Evolutionary conservation across 1,140 invertebrate genomes (phyloP).

Genomic region (Matsumurasca onukii): DNA sequence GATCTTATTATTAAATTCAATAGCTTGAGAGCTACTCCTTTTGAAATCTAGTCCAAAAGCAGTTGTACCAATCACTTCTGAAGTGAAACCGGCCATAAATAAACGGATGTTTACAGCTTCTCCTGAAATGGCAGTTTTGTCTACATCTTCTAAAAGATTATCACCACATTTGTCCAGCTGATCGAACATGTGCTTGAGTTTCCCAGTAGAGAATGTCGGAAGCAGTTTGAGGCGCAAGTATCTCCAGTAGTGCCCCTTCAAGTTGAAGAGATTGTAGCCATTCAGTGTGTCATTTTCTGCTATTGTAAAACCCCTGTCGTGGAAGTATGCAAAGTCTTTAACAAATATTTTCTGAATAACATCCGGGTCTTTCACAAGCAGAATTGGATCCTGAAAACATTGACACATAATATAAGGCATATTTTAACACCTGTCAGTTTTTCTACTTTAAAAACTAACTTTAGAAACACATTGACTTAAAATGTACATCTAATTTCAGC

Average conservation of each 20-base stretch:
- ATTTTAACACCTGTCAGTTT: too few relatives aligned
- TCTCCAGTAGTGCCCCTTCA: conserved; percentile 54
- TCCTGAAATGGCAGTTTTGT: conserved; percentile 48
- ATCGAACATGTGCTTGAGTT: conserved; percentile 57
- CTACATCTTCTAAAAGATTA: conserved; percentile 42
- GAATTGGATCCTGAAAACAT: conserved; percentile 46
- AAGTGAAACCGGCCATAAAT: conserved; percentile 40
- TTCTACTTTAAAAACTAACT: too few relatives aligned
- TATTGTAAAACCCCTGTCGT: conserved; percentile 49
- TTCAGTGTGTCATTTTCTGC: conserved; percentile 52
- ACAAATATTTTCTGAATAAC: conserved; percentile 55
- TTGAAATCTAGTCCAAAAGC: conserved; percentile 45
- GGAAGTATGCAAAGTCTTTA: conserved; percentile 57
- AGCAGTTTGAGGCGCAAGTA: conserved; percentile 53
- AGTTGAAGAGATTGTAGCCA: conserved; percentile 54
- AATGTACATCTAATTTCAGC: too few relatives aligned
- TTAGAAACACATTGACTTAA: too few relatives aligned
- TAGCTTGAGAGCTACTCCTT: neutral
- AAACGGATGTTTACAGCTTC: conserved; percentile 43
- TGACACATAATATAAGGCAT: conserved; percentile 37
- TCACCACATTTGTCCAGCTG: conserved; percentile 50
- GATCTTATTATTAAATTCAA: conserved; percentile 1
- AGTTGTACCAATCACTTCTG: conserved; percentile 46
- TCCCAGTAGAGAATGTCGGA: conserved; percentile 58
- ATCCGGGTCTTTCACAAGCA: conserved; percentile 56